Percentiles rank a stretch among this genome's conserved stretches.
Evolutionary conservation across 2,888 invertebrate species (phyloP).

Genomic region (Eupithecia inturbata): DNA sequence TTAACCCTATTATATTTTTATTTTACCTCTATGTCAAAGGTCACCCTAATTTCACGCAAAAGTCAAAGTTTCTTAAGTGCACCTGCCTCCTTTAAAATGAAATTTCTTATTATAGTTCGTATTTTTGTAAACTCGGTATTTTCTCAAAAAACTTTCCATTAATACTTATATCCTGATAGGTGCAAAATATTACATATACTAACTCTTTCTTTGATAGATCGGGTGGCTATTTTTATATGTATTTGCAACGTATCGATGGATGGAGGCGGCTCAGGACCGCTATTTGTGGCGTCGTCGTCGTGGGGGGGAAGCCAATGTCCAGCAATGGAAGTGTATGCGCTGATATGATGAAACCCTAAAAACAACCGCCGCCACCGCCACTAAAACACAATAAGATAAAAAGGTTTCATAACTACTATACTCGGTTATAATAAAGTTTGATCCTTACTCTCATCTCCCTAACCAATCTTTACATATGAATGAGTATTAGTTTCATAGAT

Average conservation of each 20-base stretch:
- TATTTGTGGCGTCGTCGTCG: no score
- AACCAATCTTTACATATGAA: conserved; percentile 3
- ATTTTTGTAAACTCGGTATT: background rate
- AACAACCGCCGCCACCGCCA: background rate
- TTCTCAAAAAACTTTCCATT: background rate
- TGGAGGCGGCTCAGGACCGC: no score
- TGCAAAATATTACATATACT: background rate
- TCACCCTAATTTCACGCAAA: background rate
- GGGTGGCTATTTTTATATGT: background rate
- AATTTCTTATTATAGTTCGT: background rate
- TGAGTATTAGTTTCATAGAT: conserved; percentile 41
- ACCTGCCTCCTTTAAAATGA: background rate
- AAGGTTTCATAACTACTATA: background rate
- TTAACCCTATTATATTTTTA: background rate
- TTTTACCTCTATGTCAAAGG: background rate
- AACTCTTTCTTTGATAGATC: background rate
- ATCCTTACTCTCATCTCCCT: background rate
- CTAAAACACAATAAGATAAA: background rate
- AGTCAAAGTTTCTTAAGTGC: background rate
- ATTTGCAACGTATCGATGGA: background rate
- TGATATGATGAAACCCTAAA: background rate
- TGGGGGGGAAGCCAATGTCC: no score
- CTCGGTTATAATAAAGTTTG: background rate
- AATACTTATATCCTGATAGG: background rate
- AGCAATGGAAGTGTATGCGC: no score